A percentile compares a stretch with the other conserved stretches of the same genome.
Conservation (phyloP, 2,113 vertebrate species). For the Conger conger region DNA sequence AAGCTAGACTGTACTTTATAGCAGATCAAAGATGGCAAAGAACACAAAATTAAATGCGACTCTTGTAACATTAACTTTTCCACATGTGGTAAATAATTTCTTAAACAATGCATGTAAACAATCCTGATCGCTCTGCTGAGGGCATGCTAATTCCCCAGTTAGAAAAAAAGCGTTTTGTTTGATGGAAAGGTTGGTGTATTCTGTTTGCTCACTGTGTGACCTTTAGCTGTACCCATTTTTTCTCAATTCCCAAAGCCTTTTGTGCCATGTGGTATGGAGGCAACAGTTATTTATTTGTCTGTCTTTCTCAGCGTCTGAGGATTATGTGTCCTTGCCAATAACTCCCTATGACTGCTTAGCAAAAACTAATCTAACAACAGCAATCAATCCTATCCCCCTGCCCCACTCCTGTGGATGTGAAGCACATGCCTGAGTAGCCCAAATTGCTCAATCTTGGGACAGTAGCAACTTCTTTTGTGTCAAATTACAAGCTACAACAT, state of each 20-base stretch:
- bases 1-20: neutral
- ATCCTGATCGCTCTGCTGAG: neutral
- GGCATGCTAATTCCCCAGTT: neutral
- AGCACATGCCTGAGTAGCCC: neutral
- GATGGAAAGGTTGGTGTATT: neutral
- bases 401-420: neutral
- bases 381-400: neutral
- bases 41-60: neutral
- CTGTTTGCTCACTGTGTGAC: conserved; percentile 18
- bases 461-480: neutral
- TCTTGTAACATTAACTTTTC: conserved; percentile 1
- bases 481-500: neutral
- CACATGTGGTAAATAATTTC: neutral
- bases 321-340: conserved; percentile 23
- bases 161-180: neutral
- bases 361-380: conserved; percentile 39
- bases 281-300: conserved; percentile 45
- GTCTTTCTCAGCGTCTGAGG: conserved; percentile 30
- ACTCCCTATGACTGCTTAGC: conserved; percentile 37
- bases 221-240: conserved; percentile 39
- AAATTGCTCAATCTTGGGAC: neutral
- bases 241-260: conserved; percentile 37
- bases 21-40: neutral
- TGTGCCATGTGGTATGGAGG: conserved; percentile 42
- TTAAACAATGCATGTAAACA: neutral